Evolutionary conservation across 2,888 invertebrate species (phyloP).

Genomic region (Dione juno): DNA sequence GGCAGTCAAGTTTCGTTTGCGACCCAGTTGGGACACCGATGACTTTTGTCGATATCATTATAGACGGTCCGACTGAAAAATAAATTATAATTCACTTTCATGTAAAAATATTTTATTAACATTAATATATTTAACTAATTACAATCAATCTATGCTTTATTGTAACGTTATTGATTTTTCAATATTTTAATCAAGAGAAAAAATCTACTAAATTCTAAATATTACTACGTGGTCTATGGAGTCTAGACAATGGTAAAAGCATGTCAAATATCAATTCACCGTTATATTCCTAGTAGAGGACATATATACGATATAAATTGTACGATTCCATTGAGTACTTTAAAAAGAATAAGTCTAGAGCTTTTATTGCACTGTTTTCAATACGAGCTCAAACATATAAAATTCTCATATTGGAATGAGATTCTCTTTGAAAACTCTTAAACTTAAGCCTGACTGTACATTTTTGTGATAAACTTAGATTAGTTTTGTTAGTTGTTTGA

Average conservation of each 20-base stretch:
- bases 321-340: conserved; percentile 26
- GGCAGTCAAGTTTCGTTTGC: conserved; percentile 85
- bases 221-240: background rate
- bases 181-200: no score
- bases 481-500: conserved; percentile 27
- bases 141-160: background rate
- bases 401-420: conserved; percentile 37
- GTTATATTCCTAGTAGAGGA: conserved; percentile 12
- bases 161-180: no score
- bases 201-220: no score
- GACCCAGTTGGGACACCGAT: conserved; percentile 86
- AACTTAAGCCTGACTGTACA: conserved; percentile 35
- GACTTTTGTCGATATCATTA: conserved; percentile 85
- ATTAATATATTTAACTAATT: background rate
- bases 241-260: background rate
- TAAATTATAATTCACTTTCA: conserved; percentile 25
- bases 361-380: conserved; percentile 40
- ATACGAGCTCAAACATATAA: conserved; percentile 38
- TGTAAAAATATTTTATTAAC: background rate
- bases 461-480: conserved; percentile 32
- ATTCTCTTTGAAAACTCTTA: conserved; percentile 35
- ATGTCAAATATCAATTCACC: conserved; percentile 1
- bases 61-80: conserved; percentile 85
- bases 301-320: conserved; percentile 36
- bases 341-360: conserved; percentile 36